Evolutionary conservation across 2,113 vertebrate genomes (phyloP).

Genomic region (Jaculus jaculus): DNA sequence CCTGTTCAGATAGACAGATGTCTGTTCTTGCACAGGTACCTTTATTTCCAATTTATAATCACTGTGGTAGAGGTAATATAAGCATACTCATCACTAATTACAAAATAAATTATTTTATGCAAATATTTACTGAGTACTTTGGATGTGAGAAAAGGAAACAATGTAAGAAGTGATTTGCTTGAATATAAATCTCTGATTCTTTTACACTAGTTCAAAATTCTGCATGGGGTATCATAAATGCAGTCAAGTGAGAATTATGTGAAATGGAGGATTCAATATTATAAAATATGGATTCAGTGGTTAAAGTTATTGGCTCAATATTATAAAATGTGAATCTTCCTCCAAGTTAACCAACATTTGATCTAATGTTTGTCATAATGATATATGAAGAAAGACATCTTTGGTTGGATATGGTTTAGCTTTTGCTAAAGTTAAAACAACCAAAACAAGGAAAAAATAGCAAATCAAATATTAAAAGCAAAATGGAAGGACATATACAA

Average conservation of each 20-base stretch:
- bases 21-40: not conserved
- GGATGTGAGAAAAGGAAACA: not conserved
- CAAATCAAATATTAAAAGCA: not conserved
- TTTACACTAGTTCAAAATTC: not conserved
- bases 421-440: not conserved
- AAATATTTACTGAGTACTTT: slow-evolving; percentile 37
- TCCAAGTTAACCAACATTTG: not conserved
- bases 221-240: not conserved
- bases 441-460: not conserved
- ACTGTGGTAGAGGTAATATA: not conserved
- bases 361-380: not conserved
- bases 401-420: not conserved
- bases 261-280: not conserved
- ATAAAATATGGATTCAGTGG: not conserved
- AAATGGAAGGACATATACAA: not conserved
- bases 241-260: not conserved
- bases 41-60: not conserved
- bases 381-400: not conserved
- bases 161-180: not conserved
- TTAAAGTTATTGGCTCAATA: too few species aligned
- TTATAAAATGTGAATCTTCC: not conserved
- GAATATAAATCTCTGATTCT: not conserved
- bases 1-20: not conserved
- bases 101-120: slow-evolving; percentile 44
- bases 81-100: not conserved